These are phyloP conservation scores for Andrena haemorrhoa DNA, from an alignment of 2,888 invertebrate species.

Conservation along the genomic window DNA sequence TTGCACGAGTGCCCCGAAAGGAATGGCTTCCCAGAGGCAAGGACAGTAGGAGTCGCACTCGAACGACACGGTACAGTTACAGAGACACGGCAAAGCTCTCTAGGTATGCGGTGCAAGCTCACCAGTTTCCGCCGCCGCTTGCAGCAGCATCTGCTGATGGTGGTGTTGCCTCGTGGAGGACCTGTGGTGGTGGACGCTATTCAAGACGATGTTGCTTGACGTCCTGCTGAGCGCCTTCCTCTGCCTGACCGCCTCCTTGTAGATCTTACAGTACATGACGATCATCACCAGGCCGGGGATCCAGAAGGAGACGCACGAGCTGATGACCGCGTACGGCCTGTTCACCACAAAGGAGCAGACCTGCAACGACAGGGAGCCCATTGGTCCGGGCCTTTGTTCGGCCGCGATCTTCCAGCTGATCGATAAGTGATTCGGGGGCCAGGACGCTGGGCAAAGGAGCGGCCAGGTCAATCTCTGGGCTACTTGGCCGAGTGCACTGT, in stretches of 20 bases:
- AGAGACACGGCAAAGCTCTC: slow-evolving; percentile 29
- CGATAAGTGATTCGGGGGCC: slow-evolving; percentile 4
- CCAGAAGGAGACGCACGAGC: slow-evolving; percentile 96
- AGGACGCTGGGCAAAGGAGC: background rate
- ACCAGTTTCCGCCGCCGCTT: slow-evolving; percentile 82
- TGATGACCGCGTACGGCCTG: slow-evolving; percentile 94
- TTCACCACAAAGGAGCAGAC: slow-evolving; percentile 94
- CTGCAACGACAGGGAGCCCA: slow-evolving; percentile 60
- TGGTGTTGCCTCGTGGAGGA: slow-evolving; percentile 90
- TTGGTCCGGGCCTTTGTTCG: background rate
- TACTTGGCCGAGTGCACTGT: background rate
- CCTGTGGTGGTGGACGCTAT: slow-evolving; percentile 93
- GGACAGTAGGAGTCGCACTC: background rate
- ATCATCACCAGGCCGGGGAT: slow-evolving; percentile 97
- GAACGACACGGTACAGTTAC: background rate
- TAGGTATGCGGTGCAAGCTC: slow-evolving; percentile 79
- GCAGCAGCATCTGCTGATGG: slow-evolving; percentile 84
- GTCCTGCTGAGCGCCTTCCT: slow-evolving; percentile 93
- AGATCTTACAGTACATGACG: slow-evolving; percentile 94
- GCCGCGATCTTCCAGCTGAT: slow-evolving; percentile 19
- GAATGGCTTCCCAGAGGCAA: background rate
- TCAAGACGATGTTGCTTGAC: slow-evolving; percentile 94
- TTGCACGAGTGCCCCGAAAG: background rate
- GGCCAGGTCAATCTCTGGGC: background rate
- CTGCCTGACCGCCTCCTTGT: slow-evolving; percentile 92